Evolutionary conservation across 2,797 vertebrate genomes (phyloP).

Genomic region (Sebastes hubbsi): DNA sequence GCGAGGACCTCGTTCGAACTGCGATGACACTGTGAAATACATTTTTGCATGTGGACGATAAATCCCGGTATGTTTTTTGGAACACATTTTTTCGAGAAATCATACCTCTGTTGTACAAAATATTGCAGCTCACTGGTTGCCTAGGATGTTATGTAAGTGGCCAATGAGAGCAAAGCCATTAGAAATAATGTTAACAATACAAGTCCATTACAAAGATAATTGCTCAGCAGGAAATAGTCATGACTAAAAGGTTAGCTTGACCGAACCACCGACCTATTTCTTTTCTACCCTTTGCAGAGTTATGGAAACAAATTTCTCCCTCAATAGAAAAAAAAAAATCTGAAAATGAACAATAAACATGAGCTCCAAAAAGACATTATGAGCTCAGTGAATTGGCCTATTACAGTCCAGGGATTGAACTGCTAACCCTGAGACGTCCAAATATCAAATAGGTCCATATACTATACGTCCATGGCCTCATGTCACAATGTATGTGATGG

Average conservation of each 20-base stretch:
- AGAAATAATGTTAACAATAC: background rate
- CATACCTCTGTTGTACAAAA: background rate
- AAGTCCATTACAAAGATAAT: slow-evolving; percentile 27
- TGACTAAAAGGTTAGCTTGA: slow-evolving; percentile 5
- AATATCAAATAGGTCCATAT: slow-evolving; percentile 45
- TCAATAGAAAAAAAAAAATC: background rate
- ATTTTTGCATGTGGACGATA: background rate
- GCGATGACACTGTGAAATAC: background rate
- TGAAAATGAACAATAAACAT: slow-evolving; percentile 18
- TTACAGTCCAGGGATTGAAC: slow-evolving; percentile 37
- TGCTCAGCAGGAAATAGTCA: slow-evolving; percentile 8
- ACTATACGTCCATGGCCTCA: slow-evolving; percentile 51
- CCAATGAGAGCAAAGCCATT: background rate
- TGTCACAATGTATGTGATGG: slow-evolving; percentile 39
- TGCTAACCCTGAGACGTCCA: slow-evolving; percentile 59
- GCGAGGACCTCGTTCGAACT: background rate
- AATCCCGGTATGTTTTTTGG: background rate
- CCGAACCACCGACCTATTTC: background rate
- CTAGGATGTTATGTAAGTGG: background rate
- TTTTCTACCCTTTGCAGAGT: background rate
- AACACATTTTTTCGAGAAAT: background rate
- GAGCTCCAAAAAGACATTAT: slow-evolving; percentile 12
- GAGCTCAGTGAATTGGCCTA: slow-evolving; percentile 16
- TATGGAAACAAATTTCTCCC: background rate
- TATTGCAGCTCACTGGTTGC: background rate